Evolutionary conservation across 1,140 invertebrate genomes (phyloP).

Genomic region (Caerostris extrusa): DNA sequence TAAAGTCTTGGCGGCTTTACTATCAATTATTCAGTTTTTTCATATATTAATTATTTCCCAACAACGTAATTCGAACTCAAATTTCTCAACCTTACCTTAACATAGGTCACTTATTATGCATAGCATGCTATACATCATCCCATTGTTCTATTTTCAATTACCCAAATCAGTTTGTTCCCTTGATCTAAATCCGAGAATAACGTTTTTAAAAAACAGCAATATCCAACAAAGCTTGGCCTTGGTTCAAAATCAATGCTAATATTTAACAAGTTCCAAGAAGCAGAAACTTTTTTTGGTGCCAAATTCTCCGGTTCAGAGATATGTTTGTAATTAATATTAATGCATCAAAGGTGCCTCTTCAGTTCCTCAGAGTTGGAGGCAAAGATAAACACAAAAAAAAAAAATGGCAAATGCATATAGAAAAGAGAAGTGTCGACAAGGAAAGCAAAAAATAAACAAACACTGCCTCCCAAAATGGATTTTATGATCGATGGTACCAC

Average conservation of each 20-base stretch:
- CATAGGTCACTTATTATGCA: too few relatives aligned
- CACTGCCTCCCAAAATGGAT: slow-evolving; percentile 3
- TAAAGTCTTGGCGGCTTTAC: too few relatives aligned
- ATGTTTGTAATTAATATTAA: not conserved
- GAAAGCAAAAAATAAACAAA: not conserved
- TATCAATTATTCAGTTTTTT: too few relatives aligned
- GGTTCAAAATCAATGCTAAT: not conserved
- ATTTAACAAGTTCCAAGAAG: not conserved
- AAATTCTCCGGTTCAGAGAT: not conserved
- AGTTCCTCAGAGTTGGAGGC: not conserved
- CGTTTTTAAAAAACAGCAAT: not conserved
- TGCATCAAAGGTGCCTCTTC: too few relatives aligned
- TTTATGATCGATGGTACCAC: not conserved
- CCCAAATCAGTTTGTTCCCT: not conserved
- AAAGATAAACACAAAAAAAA: not conserved
- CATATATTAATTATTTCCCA: too few relatives aligned
- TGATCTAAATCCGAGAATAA: not conserved
- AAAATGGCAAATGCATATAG: too few relatives aligned
- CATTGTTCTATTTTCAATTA: not conserved
- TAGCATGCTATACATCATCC: too few relatives aligned
- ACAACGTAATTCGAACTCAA: too few relatives aligned
- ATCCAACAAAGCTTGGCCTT: not conserved
- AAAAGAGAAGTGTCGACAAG: not conserved
- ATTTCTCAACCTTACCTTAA: too few relatives aligned
- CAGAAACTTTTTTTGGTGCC: not conserved